These are phyloP conservation scores for Heterochromis multidens DNA, from an alignment of 2,113 vertebrate species.

Conservation along the genomic window DNA sequence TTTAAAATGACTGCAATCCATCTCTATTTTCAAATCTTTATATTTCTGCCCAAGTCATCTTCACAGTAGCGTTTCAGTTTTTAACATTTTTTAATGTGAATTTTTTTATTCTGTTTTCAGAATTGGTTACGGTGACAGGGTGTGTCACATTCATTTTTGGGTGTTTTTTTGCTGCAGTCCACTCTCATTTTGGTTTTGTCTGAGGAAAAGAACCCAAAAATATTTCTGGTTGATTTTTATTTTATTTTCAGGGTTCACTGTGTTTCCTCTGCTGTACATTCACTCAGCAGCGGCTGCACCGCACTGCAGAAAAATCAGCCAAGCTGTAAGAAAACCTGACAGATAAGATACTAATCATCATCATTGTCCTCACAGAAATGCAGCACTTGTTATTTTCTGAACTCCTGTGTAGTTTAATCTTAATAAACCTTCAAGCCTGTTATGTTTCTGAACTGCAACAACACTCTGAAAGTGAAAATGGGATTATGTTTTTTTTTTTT, in stretches of 20 bases:
- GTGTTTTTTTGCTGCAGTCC: not conserved
- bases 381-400: not conserved
- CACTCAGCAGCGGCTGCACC: not conserved
- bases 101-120: not conserved
- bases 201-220: not conserved
- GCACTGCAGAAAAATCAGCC: not conserved
- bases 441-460: not conserved
- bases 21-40: not conserved
- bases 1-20: not conserved
- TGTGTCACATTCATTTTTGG: slow-evolving; percentile 22
- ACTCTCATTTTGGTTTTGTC: slow-evolving; percentile 60
- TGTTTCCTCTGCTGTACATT: slow-evolving; percentile 2
- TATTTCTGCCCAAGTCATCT: not conserved
- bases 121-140: slow-evolving; percentile 27
- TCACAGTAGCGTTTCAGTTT: not conserved
- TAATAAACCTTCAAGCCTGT: slow-evolving; percentile 11
- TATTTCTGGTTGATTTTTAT: slow-evolving; percentile 33
- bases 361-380: not conserved
- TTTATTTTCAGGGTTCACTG: not conserved
- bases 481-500: slow-evolving; percentile 17
- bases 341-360: not conserved
- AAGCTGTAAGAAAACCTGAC: not conserved
- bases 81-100: not conserved
- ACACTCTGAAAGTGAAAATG: slow-evolving; percentile 2
- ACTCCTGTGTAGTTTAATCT: not conserved